These are phyloP conservation scores for Asbolus verrucosus DNA, from an alignment of 1,140 invertebrate species.

Conservation along the genomic window DNA sequence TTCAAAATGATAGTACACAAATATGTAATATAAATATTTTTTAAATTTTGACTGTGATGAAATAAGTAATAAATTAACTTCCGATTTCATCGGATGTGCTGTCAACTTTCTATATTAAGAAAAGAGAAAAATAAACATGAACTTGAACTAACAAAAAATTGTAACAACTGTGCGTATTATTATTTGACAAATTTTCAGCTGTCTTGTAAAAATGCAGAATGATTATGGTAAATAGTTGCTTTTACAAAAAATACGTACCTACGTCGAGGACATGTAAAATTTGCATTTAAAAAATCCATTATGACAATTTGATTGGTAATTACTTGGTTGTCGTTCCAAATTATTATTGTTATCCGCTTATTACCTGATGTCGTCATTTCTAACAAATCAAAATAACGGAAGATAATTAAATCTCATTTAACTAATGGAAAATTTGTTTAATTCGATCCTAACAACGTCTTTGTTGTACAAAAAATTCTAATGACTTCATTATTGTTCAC, in stretches of 20 bases:
- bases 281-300: constrained; percentile 35
- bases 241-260: constrained; percentile 3
- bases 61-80: no score
- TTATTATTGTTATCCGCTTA: constrained; percentile 34
- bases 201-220: no score
- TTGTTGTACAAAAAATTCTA: not conserved
- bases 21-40: no score
- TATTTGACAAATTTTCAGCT: no score
- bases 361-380: constrained; percentile 20
- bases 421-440: constrained; percentile 11
- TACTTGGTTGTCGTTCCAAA: constrained; percentile 27
- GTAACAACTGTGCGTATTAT: no score
- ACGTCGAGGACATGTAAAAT: constrained; percentile 3
- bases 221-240: constrained; percentile 21
- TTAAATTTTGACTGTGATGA: no score
- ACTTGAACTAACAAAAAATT: no score
- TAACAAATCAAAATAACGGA: constrained; percentile 19
- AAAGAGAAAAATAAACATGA: no score
- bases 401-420: constrained; percentile 29
- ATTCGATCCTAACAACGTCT: not conserved
- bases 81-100: no score
- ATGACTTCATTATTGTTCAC: not conserved
- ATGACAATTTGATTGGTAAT: constrained; percentile 33
- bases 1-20: no score
- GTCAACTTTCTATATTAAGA: no score